These are phyloP conservation scores for Catharus ustulatus DNA, from an alignment of 2,797 vertebrate genomes.

Conservation along the genomic window DNA sequence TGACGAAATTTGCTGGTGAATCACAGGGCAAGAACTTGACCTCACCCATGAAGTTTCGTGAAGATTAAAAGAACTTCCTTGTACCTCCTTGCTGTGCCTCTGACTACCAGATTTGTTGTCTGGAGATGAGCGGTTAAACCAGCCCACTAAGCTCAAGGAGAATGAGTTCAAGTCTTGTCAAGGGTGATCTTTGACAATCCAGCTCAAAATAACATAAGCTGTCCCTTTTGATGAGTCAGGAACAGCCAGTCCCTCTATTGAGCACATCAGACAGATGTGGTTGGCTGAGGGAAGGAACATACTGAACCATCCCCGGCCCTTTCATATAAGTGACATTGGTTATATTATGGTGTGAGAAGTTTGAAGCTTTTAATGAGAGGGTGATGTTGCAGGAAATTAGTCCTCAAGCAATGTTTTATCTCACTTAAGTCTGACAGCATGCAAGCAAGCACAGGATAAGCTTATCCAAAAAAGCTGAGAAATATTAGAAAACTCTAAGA, in stretches of 20 bases:
- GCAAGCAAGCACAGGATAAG: neutral
- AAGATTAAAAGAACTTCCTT: constrained; percentile 52
- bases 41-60: constrained; percentile 31
- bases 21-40: constrained; percentile 60
- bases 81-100: neutral
- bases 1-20: constrained; percentile 30
- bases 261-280: neutral
- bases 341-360: neutral
- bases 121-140: constrained; percentile 11
- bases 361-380: neutral
- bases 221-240: neutral
- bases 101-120: constrained; percentile 15
- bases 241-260: neutral
- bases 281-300: neutral
- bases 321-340: neutral
- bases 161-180: constrained; percentile 34
- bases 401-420: neutral
- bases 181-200: neutral
- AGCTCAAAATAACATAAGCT: neutral
- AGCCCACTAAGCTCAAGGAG: neutral
- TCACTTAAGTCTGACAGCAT: neutral
- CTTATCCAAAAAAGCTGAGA: neutral
- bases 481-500: neutral
- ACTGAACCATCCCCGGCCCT: neutral
- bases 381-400: neutral